phyloP scores from a whole-genome alignment of 2,113 vertebrate species.

The Panurus biarmicus region DNA sequence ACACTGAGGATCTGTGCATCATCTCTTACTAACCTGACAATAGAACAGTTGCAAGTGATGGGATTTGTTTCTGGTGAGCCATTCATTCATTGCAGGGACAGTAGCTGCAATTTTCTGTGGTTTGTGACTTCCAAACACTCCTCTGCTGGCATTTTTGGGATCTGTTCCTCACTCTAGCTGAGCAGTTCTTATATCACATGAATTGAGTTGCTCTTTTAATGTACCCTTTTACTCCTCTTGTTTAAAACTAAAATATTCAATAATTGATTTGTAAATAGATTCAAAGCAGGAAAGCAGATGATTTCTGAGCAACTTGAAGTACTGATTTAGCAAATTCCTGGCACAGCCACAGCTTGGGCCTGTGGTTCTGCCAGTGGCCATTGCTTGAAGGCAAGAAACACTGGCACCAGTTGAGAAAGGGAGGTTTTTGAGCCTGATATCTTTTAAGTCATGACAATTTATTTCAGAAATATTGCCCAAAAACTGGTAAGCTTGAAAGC shows the following conservation, averaged over 20 bases:
- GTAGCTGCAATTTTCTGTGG: not conserved
- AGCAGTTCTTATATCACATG: not conserved
- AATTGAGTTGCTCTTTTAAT: not conserved
- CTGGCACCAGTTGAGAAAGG: not conserved
- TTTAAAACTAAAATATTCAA: not conserved
- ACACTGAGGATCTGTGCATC: not conserved
- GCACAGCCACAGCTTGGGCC: not conserved
- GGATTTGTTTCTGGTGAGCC: not conserved
- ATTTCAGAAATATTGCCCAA: not conserved
- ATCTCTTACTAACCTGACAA: not conserved
- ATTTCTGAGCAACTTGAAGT: not conserved
- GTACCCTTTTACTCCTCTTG: not conserved
- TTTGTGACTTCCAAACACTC: not conserved
- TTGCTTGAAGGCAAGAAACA: not conserved
- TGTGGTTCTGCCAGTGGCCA: not conserved
- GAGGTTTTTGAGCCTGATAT: not conserved
- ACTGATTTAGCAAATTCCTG: not conserved
- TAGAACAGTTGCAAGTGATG: not conserved
- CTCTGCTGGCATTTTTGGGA: not conserved
- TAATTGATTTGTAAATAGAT: not conserved
- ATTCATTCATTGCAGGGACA: not conserved
- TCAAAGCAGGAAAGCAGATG: not conserved
- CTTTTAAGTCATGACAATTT: not conserved
- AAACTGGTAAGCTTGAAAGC: not conserved
- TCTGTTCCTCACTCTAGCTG: not conserved